phyloP scores from a whole-genome alignment of 1,140 invertebrate genomes.

The Zaprionus taronus region DNA sequence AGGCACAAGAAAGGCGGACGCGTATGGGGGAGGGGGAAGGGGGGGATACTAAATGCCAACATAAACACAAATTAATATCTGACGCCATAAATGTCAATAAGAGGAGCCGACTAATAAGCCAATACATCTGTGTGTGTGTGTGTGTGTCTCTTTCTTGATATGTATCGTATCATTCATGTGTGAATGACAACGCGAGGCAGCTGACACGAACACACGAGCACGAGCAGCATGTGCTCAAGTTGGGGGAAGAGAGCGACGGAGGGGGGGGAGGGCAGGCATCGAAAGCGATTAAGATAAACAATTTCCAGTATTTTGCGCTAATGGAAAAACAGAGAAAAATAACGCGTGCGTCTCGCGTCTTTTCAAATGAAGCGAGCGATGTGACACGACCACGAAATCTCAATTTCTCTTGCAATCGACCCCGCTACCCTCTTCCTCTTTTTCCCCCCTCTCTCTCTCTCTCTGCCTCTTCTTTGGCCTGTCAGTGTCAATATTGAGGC shows the following conservation, averaged over 20 bases:
- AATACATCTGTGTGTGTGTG: neutral
- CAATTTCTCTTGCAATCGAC: conserved; percentile 34
- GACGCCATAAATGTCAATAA: conserved; percentile 54
- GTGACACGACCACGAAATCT: conserved; percentile 64
- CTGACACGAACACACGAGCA: neutral
- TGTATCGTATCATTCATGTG: conserved; percentile 63
- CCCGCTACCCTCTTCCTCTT: neutral
- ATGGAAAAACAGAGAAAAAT: conserved; percentile 48
- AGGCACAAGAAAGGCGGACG: neutral
- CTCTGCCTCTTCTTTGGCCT: conserved; percentile 10
- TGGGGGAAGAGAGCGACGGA: neutral
- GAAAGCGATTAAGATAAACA: conserved; percentile 74
- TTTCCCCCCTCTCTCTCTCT: neutral
- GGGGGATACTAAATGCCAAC: conserved; percentile 36
- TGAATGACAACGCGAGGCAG: conserved; percentile 40
- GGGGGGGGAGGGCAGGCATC: conserved; percentile 25
- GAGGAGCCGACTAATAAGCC: conserved; percentile 49
- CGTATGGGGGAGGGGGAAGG: neutral
- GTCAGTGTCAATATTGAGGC: conserved; percentile 56
- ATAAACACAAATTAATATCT: conserved; percentile 56
- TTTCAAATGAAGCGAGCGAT: conserved; percentile 64
- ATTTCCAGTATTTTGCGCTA: conserved; percentile 62
- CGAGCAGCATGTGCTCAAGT: neutral
- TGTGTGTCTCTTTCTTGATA: conserved; percentile 2
- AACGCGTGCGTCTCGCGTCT: conserved; percentile 19